phyloP scores from a whole-genome alignment of 2,888 invertebrate species.

The Cosmia pyralina region DNA sequence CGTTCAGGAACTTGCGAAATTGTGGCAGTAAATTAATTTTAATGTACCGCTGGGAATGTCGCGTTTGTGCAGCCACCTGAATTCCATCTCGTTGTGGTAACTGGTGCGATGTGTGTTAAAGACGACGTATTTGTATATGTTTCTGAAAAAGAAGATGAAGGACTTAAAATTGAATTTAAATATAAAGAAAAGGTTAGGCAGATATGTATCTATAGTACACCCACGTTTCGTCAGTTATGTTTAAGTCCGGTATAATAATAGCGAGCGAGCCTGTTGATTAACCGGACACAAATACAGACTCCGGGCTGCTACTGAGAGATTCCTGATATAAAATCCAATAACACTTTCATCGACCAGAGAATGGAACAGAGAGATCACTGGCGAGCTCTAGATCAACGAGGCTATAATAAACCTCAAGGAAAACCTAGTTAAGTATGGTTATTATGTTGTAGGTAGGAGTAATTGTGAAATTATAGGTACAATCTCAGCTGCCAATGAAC shows the following conservation, averaged over 20 bases:
- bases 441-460: too few relatives aligned
- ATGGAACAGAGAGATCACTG: too few relatives aligned
- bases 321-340: neutral
- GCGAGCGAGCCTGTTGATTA: neutral
- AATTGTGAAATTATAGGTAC: neutral
- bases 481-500: neutral
- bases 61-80: conserved; percentile 17
- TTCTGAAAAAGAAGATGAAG: neutral
- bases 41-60: conserved; percentile 53
- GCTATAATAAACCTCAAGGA: neutral
- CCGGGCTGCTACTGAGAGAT: neutral
- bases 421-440: neutral
- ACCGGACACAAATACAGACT: neutral
- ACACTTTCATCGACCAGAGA: too few relatives aligned
- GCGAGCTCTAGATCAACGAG: neutral
- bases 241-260: neutral
- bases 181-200: neutral
- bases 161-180: neutral
- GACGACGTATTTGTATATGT: neutral
- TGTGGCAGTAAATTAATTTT: conserved; percentile 58
- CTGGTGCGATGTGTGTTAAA: neutral
- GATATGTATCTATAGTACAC: neutral
- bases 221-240: neutral
- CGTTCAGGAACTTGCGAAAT: conserved; percentile 60
- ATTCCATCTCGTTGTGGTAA: conserved; percentile 24